phyloP scores from a whole-genome alignment of 1,140 invertebrate species.

The Papilio helenus region DNA sequence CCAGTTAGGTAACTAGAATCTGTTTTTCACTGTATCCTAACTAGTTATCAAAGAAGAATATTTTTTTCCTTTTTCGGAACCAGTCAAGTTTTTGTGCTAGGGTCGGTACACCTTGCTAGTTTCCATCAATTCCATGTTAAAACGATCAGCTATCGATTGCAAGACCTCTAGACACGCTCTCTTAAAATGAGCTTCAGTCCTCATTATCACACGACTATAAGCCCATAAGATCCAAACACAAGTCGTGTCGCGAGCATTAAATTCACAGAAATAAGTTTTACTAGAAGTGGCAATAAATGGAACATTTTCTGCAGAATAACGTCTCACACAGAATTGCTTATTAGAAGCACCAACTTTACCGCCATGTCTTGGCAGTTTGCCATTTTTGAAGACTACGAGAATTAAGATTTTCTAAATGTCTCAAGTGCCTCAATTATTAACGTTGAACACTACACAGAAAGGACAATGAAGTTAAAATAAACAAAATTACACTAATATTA shows the following conservation, averaged over 20 bases:
- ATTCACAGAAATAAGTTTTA: constrained; percentile 20
- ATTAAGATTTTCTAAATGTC: constrained; percentile 6
- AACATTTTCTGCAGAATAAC: constrained; percentile 12
- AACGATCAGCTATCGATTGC: too few species aligned
- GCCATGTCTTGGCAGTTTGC: constrained; percentile 9
- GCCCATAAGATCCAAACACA: background rate
- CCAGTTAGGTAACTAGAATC: too few species aligned
- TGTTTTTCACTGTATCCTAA: too few species aligned
- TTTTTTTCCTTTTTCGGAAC: too few species aligned
- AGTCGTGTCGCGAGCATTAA: background rate
- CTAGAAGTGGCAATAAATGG: constrained; percentile 17
- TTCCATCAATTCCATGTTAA: too few species aligned
- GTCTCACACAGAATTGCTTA: constrained; percentile 17
- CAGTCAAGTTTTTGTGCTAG: too few species aligned
- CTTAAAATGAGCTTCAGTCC: too few species aligned
- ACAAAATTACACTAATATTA: too few species aligned
- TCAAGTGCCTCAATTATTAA: constrained; percentile 22
- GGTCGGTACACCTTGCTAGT: too few species aligned
- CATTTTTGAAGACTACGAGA: constrained; percentile 3
- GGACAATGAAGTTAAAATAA: background rate
- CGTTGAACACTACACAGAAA: background rate
- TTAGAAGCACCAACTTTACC: constrained; percentile 21
- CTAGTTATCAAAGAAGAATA: too few species aligned
- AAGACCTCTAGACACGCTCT: too few species aligned
- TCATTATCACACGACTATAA: background rate